A percentile compares a stretch with the other conserved stretches of the same genome.
These are phyloP conservation scores for Drosophila diplacantha DNA, from an alignment of 2,888 invertebrate genomes.

Conservation along the genomic window DNA sequence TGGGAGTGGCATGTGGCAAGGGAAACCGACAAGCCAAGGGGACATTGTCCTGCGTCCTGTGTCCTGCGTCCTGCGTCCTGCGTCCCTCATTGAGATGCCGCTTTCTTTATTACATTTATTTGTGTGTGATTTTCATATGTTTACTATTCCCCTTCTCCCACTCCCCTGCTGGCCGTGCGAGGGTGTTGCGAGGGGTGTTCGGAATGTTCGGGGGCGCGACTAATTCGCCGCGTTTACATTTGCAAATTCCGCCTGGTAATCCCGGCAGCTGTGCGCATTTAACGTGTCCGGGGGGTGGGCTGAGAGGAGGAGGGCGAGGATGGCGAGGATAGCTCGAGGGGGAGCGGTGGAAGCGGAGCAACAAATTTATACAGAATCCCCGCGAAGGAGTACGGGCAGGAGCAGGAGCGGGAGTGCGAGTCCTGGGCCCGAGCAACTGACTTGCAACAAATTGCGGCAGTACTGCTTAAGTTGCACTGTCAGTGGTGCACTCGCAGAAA, in stretches of 20 bases:
- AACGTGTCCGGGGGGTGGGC: slow-evolving; percentile 25
- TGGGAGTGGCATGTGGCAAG: slow-evolving; percentile 22
- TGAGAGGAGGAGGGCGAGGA: too few relatives aligned
- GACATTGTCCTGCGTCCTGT: slow-evolving; percentile 39
- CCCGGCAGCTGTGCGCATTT: slow-evolving; percentile 67
- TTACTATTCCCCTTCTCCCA: slow-evolving; percentile 16
- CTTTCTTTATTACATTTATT: slow-evolving; percentile 68
- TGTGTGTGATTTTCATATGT: slow-evolving; percentile 50
- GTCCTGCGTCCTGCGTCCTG: slow-evolving; percentile 6
- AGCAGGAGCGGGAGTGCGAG: neutral
- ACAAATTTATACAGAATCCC: slow-evolving; percentile 20
- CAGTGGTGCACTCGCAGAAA: slow-evolving; percentile 5
- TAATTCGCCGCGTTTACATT: slow-evolving; percentile 60
- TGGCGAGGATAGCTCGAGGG: neutral
- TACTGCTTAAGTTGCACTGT: slow-evolving; percentile 31
- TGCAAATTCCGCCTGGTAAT: slow-evolving; percentile 56
- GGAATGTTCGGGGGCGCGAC: slow-evolving; percentile 36
- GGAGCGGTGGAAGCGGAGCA: slow-evolving; percentile 12
- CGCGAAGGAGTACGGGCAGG: slow-evolving; percentile 1
- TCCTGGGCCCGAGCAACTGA: slow-evolving; percentile 24
- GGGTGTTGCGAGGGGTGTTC: slow-evolving; percentile 36
- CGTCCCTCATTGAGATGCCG: slow-evolving; percentile 27
- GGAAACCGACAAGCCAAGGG: slow-evolving; percentile 42
- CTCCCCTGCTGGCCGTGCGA: neutral
- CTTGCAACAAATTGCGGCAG: slow-evolving; percentile 57